Conservation (phyloP, 2,888 invertebrate species). For the Sphaeridia pumilis region DNA sequence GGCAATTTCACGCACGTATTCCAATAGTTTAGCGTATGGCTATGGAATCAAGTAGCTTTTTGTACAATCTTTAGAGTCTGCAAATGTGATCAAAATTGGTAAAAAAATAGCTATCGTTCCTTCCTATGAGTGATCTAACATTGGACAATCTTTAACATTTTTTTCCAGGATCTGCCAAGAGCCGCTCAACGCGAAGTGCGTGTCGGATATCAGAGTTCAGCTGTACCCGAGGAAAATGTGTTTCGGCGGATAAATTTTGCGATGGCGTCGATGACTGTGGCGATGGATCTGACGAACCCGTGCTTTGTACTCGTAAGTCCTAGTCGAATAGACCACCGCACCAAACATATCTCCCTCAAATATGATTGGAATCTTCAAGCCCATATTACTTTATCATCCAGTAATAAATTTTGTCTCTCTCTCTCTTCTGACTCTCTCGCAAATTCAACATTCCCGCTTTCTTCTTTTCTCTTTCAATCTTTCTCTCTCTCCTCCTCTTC, state of each 20-base stretch:
- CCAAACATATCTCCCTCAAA: constrained; percentile 37
- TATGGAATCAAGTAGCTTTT: not conserved
- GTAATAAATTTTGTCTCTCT: not conserved
- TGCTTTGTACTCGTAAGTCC: constrained; percentile 73
- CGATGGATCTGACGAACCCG: constrained; percentile 62
- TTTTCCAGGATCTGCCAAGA: not conserved
- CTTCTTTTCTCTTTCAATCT: not conserved
- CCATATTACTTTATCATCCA: not conserved
- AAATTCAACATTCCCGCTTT: not conserved
- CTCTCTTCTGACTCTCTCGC: not conserved
- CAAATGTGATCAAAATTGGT: too few species aligned
- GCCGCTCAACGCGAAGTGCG: constrained; percentile 39
- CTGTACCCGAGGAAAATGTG: constrained; percentile 58
- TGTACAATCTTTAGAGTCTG: not conserved
- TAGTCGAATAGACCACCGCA: too few species aligned
- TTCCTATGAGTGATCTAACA: not conserved
- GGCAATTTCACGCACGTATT: too few species aligned
- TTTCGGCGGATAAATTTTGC: constrained; percentile 66
- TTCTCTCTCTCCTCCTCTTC: not conserved
- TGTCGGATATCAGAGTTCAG: constrained; percentile 61
- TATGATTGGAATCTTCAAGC: not conserved
- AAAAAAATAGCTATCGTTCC: not conserved
- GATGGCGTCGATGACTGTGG: constrained; percentile 69
- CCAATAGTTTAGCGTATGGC: too few species aligned
- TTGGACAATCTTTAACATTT: constrained; percentile 2